Evolutionary conservation across 2,797 vertebrate species (phyloP).

Genomic region (Cichlasoma orientale): DNA sequence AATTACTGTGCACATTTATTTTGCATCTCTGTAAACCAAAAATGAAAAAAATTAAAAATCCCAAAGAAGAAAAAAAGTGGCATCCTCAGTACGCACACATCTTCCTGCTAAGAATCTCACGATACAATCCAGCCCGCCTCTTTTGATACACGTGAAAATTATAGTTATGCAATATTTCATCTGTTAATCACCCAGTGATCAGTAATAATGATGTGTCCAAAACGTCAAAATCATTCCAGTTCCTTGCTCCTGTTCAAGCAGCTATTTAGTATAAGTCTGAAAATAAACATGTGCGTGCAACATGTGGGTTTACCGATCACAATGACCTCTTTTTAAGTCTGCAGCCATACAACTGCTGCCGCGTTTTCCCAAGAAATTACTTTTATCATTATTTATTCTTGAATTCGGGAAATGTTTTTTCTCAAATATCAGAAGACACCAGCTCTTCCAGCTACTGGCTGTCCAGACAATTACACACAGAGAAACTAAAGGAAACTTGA

Average conservation of each 20-base stretch:
- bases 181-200: neutral
- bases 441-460: neutral
- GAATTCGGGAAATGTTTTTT: conserved; percentile 1
- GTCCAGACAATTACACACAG: neutral
- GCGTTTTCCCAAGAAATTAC: neutral
- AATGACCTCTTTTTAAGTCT: neutral
- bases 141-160: neutral
- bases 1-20: neutral
- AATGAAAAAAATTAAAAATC: neutral
- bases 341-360: neutral
- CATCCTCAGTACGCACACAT: neutral
- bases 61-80: neutral
- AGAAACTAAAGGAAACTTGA: conserved; percentile 17
- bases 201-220: neutral
- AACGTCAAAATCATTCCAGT: neutral
- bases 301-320: neutral
- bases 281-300: neutral
- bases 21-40: neutral
- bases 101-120: neutral
- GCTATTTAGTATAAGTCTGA: neutral
- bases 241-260: neutral
- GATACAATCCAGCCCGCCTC: neutral
- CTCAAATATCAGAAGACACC: neutral
- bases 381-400: neutral
- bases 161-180: neutral